Evolutionary conservation across 1,140 invertebrate genomes (phyloP).

Genomic region (Trissolcus basalis): DNA sequence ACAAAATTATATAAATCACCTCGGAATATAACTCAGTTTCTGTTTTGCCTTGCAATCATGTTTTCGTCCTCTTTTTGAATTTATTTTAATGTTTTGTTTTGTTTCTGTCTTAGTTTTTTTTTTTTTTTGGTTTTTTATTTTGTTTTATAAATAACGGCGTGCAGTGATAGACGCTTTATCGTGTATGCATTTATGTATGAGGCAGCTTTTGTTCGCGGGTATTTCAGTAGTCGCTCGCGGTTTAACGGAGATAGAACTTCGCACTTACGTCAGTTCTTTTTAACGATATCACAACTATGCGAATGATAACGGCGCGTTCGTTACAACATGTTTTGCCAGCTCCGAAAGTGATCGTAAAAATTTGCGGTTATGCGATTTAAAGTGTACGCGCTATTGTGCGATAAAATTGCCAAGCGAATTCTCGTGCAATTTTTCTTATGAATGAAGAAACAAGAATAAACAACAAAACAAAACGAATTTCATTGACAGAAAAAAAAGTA

Average conservation of each 20-base stretch:
- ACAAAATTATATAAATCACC: conserved; percentile 45
- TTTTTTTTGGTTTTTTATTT: too few species aligned
- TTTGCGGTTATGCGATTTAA: conserved; percentile 3
- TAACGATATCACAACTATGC: conserved; percentile 41
- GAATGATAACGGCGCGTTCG: conserved; percentile 26
- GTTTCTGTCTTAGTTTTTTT: conserved; percentile 12
- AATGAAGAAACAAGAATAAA: too few species aligned
- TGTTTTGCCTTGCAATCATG: too few species aligned
- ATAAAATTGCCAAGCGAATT: too few species aligned
- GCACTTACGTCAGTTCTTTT: conserved; percentile 25
- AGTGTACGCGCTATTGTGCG: conserved; percentile 4
- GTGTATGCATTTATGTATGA: conserved; percentile 39
- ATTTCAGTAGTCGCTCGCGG: conserved; percentile 34
- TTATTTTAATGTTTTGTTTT: neutral
- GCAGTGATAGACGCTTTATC: conserved; percentile 38
- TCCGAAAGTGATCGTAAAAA: conserved; percentile 11
- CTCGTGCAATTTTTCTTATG: too few species aligned
- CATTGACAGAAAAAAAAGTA: too few species aligned
- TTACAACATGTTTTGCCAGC: conserved; percentile 14
- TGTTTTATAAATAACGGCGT: conserved; percentile 23
- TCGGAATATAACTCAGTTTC: conserved; percentile 21
- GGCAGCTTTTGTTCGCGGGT: conserved; percentile 36
- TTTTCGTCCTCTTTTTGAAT: too few species aligned
- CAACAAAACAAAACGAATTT: too few species aligned
- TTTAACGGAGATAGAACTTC: neutral